Evolutionary conservation across 1,140 invertebrate species (phyloP), one percentile per base, ranked within the genome.

Genomic region (Aphelenchoides besseyi): DNA sequence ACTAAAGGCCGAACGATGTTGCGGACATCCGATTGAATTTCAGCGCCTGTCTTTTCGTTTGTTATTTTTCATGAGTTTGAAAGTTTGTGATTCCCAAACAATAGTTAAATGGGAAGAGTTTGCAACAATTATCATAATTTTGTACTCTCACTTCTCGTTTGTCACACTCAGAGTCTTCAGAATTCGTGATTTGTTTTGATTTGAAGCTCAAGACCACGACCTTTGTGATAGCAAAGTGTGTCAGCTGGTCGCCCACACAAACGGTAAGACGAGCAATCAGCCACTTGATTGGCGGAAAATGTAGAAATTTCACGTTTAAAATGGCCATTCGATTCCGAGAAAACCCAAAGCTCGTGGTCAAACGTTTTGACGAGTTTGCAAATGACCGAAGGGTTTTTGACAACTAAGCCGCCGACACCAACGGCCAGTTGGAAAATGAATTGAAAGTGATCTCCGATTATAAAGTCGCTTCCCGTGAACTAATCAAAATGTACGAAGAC

Each of bases 1-100:
- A 48, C 41, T 48, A 23, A 48, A 23, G 12, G 41, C 41, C 23
- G 41, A n/a, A n/a, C n/a, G 41, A 48, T 48, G 41, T 48, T 48
- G 41, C 41, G 41, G 41, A 48, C 41, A 48, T 48, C 41, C 41
- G 41, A 48, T 48, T 23, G 41, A 48, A 23, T 48, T 48, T 48
- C 41, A 48, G 41, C 41, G 41, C 12, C 12, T 23, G 41, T 12
- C 41, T 48, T 12, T 48, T 48, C 41, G 41, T 23, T 48, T 23
- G 41, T 23, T 23, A 23, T 23, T 48, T 48, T 48, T 23, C 41
- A 48, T 48, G 41, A 12, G 12, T n/a, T n/a, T n/a, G n/a, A n/a
- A n/a, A n/a, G n/a, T n/a, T n/a, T n/a, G n/a, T n/a, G n/a, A n/a
- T n/a, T n/a, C n/a, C n/a, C n/a, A n/a, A n/a, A n/a, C n/a, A n/a